Percentiles rank a stretch among this genome's conserved stretches.
Conservation (phyloP, 1,140 invertebrate species). For the Drosophila mauritiana region DNA sequence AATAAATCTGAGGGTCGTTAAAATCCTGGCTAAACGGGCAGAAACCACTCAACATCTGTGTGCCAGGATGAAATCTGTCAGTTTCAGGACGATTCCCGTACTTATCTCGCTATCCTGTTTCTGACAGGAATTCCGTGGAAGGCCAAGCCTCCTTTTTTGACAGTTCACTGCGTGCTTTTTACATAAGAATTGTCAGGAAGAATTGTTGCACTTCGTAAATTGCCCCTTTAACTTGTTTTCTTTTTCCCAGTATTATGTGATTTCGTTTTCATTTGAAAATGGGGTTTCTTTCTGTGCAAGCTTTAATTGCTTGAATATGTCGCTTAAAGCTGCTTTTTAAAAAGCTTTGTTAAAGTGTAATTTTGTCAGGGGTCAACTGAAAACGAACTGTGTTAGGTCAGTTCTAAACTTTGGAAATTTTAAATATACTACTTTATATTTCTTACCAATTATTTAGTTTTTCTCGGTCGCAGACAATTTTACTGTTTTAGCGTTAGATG, state of each 20-base stretch:
- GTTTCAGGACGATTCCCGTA: not conserved
- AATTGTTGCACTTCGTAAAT: not conserved
- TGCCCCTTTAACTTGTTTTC: not conserved
- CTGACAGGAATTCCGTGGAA: slow-evolving; percentile 13
- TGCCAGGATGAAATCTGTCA: not conserved
- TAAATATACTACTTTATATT: not conserved
- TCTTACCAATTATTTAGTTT: slow-evolving; percentile 6
- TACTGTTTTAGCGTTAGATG: not conserved
- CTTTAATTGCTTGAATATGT: slow-evolving; percentile 2
- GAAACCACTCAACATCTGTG: not conserved
- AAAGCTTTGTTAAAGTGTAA: slow-evolving; percentile 2
- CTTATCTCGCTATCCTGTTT: slow-evolving; percentile 11
- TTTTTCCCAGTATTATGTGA: not conserved
- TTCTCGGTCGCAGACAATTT: not conserved
- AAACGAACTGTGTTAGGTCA: slow-evolving; percentile 37
- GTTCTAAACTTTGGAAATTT: not conserved
- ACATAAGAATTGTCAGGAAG: slow-evolving; percentile 13
- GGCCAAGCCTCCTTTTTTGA: slow-evolving; percentile 24
- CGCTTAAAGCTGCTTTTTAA: slow-evolving; percentile 8
- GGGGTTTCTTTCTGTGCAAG: not conserved
- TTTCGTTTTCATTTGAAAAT: not conserved
- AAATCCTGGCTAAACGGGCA: not conserved
- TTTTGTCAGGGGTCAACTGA: slow-evolving; percentile 9
- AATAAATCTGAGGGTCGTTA: slow-evolving; percentile 11
- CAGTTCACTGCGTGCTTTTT: slow-evolving; percentile 24